Evolutionary conservation across 2,797 vertebrate genomes (phyloP).

Genomic region (Geotria australis): DNA sequence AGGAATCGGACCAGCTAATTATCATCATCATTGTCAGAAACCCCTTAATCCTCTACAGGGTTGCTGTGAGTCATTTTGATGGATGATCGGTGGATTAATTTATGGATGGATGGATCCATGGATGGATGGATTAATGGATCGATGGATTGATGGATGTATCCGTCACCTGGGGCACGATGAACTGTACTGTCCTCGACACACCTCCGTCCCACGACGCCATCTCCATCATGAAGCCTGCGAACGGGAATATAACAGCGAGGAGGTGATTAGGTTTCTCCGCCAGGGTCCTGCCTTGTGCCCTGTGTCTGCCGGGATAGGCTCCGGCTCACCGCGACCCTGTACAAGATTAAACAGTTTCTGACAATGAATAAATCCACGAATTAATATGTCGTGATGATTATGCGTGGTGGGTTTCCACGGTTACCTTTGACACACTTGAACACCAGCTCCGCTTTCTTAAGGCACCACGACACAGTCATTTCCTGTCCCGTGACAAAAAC

Average conservation of each 20-base stretch:
- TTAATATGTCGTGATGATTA: too few species aligned
- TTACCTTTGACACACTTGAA: conserved; percentile 96
- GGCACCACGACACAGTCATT: conserved; percentile 39
- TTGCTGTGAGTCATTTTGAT: too few species aligned
- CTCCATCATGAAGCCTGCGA: conserved; percentile 95
- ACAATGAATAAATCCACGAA: too few species aligned
- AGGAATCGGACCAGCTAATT: background rate
- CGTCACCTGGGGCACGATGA: conserved; percentile 66
- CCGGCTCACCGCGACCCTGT: too few species aligned
- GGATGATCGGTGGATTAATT: too few species aligned
- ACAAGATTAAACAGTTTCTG: too few species aligned
- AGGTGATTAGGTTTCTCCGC: background rate
- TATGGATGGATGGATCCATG: too few species aligned
- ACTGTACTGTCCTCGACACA: conserved; percentile 90
- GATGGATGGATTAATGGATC: too few species aligned
- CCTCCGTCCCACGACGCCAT: conserved; percentile 98
- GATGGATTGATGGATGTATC: too few species aligned
- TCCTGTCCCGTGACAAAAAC: conserved; percentile 11
- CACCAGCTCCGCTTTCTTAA: conserved; percentile 29
- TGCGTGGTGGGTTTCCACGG: background rate
- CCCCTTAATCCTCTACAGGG: too few species aligned
- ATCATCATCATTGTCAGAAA: too few species aligned
- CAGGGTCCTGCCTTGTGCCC: background rate
- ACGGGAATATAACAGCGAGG: background rate
- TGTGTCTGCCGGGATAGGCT: too few species aligned